phyloP scores from a whole-genome alignment of 2,888 invertebrate species.

The Troglohyphantes excavatus region DNA sequence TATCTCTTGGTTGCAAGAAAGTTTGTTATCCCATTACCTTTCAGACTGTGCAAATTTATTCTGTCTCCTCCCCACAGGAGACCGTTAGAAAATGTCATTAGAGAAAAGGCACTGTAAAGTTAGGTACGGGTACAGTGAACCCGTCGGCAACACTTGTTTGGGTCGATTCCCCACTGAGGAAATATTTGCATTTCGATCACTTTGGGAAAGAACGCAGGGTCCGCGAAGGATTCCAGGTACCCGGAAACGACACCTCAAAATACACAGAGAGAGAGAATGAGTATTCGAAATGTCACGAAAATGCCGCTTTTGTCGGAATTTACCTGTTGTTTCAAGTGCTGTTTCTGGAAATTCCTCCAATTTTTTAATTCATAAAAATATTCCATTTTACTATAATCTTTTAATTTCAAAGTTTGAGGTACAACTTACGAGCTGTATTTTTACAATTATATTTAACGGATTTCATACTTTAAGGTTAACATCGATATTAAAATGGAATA shows the following conservation, averaged over 20 bases:
- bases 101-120: not conserved
- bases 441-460: too few species aligned
- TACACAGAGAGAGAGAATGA: not conserved
- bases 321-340: too few species aligned
- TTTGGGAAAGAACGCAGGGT: not conserved
- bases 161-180: constrained; percentile 5
- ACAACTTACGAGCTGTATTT: too few species aligned
- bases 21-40: not conserved
- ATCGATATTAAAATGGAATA: too few species aligned
- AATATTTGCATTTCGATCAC: constrained; percentile 6
- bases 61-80: not conserved
- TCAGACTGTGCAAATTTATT: not conserved
- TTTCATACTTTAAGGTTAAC: too few species aligned
- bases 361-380: too few species aligned
- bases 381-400: too few species aligned
- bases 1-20: not conserved
- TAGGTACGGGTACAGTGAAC: not conserved
- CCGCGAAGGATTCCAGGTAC: not conserved
- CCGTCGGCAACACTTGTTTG: constrained; percentile 1
- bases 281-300: too few species aligned
- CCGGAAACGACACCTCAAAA: not conserved
- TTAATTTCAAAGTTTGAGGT: too few species aligned
- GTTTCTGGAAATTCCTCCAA: too few species aligned
- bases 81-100: not conserved
- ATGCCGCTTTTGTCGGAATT: too few species aligned